These are phyloP conservation scores for fruit fly (Drosophila melanogaster) DNA, from an alignment of 1,140 invertebrate species.

Conservation along the genomic window DNA sequence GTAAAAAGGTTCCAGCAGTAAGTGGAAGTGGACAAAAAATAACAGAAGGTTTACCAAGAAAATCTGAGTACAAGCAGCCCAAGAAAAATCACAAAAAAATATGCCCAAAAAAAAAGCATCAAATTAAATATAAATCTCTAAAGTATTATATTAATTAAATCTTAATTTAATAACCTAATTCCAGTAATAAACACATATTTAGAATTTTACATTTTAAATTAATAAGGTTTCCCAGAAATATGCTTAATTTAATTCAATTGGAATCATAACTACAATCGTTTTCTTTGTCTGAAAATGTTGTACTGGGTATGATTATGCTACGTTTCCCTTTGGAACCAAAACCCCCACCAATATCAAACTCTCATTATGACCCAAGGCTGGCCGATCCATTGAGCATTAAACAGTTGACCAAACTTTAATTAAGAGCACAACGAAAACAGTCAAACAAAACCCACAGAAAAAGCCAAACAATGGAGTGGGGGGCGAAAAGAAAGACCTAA, in stretches of 20 bases:
- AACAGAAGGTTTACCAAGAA: not conserved
- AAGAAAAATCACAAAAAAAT: not conserved
- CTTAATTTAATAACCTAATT: no score
- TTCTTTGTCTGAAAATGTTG: not conserved
- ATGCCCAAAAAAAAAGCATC: not conserved
- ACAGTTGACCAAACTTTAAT: constrained; percentile 75
- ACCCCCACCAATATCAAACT: constrained; percentile 16
- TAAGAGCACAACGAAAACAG: constrained; percentile 52
- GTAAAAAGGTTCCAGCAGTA: constrained; percentile 39
- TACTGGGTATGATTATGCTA: not conserved
- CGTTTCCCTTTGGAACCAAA: not conserved
- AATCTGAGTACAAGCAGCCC: not conserved
- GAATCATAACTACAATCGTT: not conserved
- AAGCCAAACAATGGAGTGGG: not conserved
- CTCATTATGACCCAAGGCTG: constrained; percentile 16
- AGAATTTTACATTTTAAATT: no score
- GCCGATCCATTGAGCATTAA: constrained; percentile 55
- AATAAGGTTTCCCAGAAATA: no score
- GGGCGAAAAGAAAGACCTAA: constrained; percentile 49
- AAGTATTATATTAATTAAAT: no score
- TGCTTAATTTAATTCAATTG: not conserved
- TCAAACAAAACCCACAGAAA: constrained; percentile 25
- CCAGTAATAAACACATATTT: no score
- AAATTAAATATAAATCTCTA: not conserved
- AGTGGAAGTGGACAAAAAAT: constrained; percentile 28